Evolutionary conservation across 2,888 invertebrate species (phyloP).

Genomic region (Polydrusus pterygomalis): DNA sequence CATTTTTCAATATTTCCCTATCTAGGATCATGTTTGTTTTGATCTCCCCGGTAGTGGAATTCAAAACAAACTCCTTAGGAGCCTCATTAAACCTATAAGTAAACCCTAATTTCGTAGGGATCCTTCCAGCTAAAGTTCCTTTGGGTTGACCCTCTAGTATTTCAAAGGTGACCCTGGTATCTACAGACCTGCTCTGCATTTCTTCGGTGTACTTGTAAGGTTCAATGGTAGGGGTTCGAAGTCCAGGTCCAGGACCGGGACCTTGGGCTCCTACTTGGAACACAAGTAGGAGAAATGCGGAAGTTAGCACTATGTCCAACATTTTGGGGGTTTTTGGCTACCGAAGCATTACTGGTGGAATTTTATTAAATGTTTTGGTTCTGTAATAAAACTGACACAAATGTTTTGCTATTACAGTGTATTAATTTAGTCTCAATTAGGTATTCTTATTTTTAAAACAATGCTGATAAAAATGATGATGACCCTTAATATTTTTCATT

Average conservation of each 20-base stretch:
- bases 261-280: conserved; percentile 67
- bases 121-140: conserved; percentile 89
- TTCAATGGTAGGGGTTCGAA: conserved; percentile 41
- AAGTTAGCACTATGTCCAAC: conserved; percentile 31
- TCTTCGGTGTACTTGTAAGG: conserved; percentile 71
- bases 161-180: conserved; percentile 89
- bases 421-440: too few species aligned
- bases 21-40: conserved; percentile 88
- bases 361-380: background rate
- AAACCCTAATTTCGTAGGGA: conserved; percentile 90
- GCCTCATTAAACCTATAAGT: conserved; percentile 96
- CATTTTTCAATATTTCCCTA: conserved; percentile 85
- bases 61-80: conserved; percentile 89
- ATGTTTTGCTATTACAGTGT: background rate
- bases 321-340: conserved; percentile 51
- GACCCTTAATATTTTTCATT: background rate
- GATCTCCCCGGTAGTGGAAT: conserved; percentile 89
- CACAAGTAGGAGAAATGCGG: conserved; percentile 55
- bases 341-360: conserved; percentile 47
- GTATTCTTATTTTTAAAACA: too few species aligned
- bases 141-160: conserved; percentile 89
- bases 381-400: background rate
- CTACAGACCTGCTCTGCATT: conserved; percentile 92
- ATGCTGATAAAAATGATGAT: too few species aligned
- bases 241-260: conserved; percentile 69